Conservation (phyloP, 2,113 vertebrate genomes). For the Pseudois nayaur region DNA sequence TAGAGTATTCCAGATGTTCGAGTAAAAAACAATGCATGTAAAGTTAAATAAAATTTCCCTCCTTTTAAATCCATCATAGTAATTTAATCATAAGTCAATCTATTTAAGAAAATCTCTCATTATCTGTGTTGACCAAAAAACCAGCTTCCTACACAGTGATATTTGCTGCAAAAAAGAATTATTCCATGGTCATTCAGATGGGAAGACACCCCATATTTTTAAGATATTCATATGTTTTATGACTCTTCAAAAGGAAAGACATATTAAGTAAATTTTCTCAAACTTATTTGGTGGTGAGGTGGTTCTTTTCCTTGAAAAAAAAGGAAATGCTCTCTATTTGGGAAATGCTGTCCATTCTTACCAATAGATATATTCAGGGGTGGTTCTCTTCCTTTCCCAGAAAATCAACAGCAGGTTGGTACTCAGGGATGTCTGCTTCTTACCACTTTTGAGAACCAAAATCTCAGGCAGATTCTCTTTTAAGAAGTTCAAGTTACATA, state of each 20-base stretch:
- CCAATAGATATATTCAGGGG: not conserved
- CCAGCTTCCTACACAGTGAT: not conserved
- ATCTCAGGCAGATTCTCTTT: not conserved
- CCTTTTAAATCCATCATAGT: not conserved
- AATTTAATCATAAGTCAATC: not conserved
- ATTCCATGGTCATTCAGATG: not conserved
- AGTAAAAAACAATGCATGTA: constrained; percentile 41
- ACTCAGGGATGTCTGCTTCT: not conserved
- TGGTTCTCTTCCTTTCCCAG: not conserved
- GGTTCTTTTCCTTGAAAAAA: not conserved
- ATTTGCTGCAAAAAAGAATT: not conserved
- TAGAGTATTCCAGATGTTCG: not conserved
- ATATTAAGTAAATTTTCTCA: constrained; percentile 1
- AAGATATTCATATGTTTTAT: not conserved
- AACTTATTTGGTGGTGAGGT: not conserved
- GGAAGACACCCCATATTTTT: not conserved
- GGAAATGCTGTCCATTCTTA: not conserved
- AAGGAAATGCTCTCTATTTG: not conserved
- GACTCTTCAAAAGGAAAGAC: not conserved
- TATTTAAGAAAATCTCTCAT: constrained; percentile 23
- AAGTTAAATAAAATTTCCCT: constrained; percentile 23
- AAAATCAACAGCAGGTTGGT: not conserved
- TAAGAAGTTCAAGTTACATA: not conserved
- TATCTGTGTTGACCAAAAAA: not conserved
- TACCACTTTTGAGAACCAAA: not conserved